Conservation (phyloP, 2,113 vertebrate genomes). For the Gymnogyps californianus region DNA sequence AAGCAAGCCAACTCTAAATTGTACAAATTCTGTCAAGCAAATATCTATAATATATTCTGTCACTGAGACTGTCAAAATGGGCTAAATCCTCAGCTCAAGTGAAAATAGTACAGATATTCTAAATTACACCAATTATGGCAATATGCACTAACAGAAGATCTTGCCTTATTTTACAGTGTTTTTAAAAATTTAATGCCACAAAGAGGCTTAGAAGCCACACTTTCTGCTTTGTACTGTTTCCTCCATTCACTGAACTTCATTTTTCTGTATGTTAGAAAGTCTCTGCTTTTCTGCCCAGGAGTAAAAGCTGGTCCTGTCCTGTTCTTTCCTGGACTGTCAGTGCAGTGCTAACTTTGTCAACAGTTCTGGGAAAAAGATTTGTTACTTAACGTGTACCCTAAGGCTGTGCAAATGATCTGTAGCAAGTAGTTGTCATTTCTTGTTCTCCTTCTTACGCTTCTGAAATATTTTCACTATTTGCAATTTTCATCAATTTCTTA, state of each 20-base stretch:
- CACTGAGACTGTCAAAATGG: constrained; percentile 29
- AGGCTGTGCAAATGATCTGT: constrained; percentile 10
- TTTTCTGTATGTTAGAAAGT: neutral
- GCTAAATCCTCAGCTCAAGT: constrained; percentile 15
- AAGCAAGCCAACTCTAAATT: constrained; percentile 11
- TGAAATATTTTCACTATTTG: constrained; percentile 31
- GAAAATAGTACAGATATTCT: neutral
- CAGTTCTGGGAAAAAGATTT: constrained; percentile 1
- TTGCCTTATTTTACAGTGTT: neutral
- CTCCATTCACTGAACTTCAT: neutral
- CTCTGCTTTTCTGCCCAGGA: neutral
- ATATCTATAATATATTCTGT: constrained; percentile 26
- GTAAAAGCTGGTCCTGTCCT: neutral
- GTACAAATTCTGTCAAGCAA: constrained; percentile 38
- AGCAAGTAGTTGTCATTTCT: neutral
- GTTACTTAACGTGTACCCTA: neutral
- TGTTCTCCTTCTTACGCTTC: neutral
- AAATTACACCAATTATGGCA: neutral
- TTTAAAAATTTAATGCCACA: neutral
- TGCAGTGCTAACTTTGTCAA: neutral
- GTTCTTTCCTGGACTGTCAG: neutral
- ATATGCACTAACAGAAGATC: neutral
- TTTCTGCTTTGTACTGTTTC: neutral
- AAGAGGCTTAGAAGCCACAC: neutral
- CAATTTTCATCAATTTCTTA: constrained; percentile 28